Conservation (phyloP, 2,888 invertebrate species). For the Operophtera brumata region DNA sequence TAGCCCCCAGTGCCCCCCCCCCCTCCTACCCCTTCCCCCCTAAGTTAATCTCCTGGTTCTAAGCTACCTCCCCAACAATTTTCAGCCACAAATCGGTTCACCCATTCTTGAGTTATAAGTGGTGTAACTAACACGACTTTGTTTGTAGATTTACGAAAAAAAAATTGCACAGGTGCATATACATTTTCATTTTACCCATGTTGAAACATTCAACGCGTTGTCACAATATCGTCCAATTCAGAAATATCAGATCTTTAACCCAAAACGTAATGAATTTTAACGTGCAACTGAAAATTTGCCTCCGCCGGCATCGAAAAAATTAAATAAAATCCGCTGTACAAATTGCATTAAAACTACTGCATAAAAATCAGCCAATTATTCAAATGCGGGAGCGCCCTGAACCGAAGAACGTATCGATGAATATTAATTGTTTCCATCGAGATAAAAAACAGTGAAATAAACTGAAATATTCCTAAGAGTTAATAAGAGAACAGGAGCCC, state of each 20-base stretch:
- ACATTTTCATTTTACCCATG: not conserved
- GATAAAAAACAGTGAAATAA: conserved; percentile 50
- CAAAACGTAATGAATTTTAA: conserved; percentile 34
- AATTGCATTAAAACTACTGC: conserved; percentile 77
- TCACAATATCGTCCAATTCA: conserved; percentile 15
- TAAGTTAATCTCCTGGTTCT: no score
- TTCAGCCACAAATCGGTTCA: no score
- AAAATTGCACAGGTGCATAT: no score
- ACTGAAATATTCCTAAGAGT: conserved; percentile 32
- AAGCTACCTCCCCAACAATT: no score
- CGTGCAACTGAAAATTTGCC: conserved; percentile 36
- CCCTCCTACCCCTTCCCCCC: no score
- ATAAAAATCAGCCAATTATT: conserved; percentile 81
- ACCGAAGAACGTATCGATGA: conserved; percentile 73
- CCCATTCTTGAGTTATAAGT: no score
- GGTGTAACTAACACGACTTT: no score
- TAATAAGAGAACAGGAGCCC: not conserved
- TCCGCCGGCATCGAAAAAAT: conserved; percentile 50
- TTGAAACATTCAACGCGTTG: conserved; percentile 1
- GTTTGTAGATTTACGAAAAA: not conserved
- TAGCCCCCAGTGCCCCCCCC: no score
- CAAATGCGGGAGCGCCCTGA: conserved; percentile 65
- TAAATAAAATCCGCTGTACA: conserved; percentile 64
- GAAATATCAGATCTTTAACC: conserved; percentile 32
- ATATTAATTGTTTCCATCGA: conserved; percentile 72